These are phyloP conservation scores for Globia sparganii DNA, from an alignment of 2,888 invertebrate genomes.

Conservation along the genomic window DNA sequence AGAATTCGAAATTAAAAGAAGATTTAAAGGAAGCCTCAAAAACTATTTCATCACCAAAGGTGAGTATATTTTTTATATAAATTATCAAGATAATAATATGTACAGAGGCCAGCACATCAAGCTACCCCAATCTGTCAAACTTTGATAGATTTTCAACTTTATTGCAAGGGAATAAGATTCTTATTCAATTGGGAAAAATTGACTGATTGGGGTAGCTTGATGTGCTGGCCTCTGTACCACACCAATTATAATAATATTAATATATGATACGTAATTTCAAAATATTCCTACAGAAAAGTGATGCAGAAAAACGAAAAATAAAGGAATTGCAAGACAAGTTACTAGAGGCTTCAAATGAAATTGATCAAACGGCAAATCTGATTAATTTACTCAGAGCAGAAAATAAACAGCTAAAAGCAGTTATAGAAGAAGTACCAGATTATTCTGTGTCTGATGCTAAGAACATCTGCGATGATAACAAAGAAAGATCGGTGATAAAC, in stretches of 20 bases:
- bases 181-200: no score
- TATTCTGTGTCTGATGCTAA: conserved; percentile 76
- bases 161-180: no score
- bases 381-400: conserved; percentile 92
- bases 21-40: conserved; percentile 77
- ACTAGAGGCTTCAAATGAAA: conserved; percentile 93
- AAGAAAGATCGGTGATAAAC: conserved; percentile 86
- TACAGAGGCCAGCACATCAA: no score
- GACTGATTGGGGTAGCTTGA: no score
- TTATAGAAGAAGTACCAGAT: conserved; percentile 79
- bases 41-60: conserved; percentile 63
- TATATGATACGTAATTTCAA: not conserved
- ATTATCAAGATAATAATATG: not conserved
- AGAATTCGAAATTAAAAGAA: conserved; percentile 88
- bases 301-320: conserved; percentile 92
- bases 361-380: conserved; percentile 92
- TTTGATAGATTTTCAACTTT: no score
- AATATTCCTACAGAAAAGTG: conserved; percentile 72
- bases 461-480: conserved; percentile 86
- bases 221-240: no score
- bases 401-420: conserved; percentile 80
- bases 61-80: conserved; percentile 45
- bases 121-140: no score
- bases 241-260: no score
- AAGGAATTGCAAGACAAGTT: conserved; percentile 93